Base-by-base conservation (phyloP, 92 coral and sea anemone genomes). In the Parazoanthus darwini region DNA sequence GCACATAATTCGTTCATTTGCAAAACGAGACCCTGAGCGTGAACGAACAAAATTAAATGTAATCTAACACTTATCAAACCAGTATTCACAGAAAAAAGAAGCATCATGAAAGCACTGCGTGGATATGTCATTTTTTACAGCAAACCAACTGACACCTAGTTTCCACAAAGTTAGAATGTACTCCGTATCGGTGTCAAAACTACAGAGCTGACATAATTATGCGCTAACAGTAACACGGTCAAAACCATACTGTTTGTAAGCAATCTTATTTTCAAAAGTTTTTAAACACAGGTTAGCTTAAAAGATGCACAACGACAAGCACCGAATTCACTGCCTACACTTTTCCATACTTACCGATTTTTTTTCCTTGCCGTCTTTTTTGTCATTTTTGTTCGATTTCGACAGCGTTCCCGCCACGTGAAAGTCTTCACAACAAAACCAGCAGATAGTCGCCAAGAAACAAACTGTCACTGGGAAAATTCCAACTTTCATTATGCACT, bases 331-430 rank as follows among this genome's bases (percentile, higher is more conserved):
- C 9, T 2, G 59, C 59, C 4, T 38, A 42, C 18, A 38, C 23
- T 44, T 36, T 46, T 38, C 16, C 22, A 6, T 75, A 79, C 93
- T 75, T 25, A 92, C 91, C 91, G 89, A 33, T 39, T 72, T 87
- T 7, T 46, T 90, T 2, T 78, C 48, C 26, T 76, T 93, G 15
- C 89, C 90, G 74, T 90, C 76, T 86, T 93, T 91, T 88, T 88
- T 93, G 80, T 93, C 51, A 48, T 48, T 85, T 78, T 94, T 94
- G 79, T 86, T 90, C 38, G 91, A 91, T 81, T 94, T 94, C 20
- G 98, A 94, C 43, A 94, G 83, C 39, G 98, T 94, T 14, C 94
- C 96, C 20, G 86, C 82, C 92, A 94, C 98, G 92, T 82, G 98
- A 16, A 51, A 58, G 3, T 84, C 78, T 8, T 84, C 66, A 71